Percentiles rank a stretch among this genome's conserved stretches.
phyloP scores from a whole-genome alignment of 2,888 invertebrate genomes.

The Drosophila heteroneura region DNA sequence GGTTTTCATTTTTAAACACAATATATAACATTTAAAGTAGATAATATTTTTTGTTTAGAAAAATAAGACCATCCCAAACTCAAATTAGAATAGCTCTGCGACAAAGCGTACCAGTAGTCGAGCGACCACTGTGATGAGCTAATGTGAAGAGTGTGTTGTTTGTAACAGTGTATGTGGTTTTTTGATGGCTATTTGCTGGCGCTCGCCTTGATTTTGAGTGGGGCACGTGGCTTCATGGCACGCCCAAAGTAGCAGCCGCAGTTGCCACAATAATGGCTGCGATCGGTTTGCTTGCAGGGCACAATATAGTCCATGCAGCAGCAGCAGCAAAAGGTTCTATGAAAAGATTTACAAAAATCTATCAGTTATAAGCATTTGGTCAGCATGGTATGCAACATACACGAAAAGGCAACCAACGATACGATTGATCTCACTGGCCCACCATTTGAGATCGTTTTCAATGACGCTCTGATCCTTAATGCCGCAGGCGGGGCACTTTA shows the following conservation, averaged over 20 bases:
- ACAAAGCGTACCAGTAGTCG: background rate
- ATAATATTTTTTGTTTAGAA: background rate
- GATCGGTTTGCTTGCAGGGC: conserved; percentile 83
- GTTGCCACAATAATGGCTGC: conserved; percentile 84
- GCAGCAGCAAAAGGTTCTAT: conserved; percentile 79
- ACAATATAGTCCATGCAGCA: conserved; percentile 78
- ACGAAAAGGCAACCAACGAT: conserved; percentile 82
- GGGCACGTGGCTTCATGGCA: conserved; percentile 76
- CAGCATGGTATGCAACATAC: conserved; percentile 61
- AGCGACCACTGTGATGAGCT: conserved; percentile 6
- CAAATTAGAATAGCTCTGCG: background rate
- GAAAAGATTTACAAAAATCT: conserved; percentile 22
- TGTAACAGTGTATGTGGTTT: background rate
- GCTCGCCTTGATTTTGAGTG: conserved; percentile 60
- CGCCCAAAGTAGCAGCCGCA: conserved; percentile 85
- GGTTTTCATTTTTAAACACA: background rate
- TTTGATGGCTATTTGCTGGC: conserved; percentile 4
- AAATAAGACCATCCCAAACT: background rate
- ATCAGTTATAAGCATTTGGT: background rate
- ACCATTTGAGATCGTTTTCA: conserved; percentile 82
- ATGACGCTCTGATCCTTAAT: conserved; percentile 74
- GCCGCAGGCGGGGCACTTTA: conserved; percentile 83
- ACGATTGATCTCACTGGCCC: conserved; percentile 81
- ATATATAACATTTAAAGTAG: background rate
- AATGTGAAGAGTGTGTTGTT: background rate